Base-by-base conservation (phyloP, 1,140 invertebrate species). In the Ganaspis sp. region DNA sequence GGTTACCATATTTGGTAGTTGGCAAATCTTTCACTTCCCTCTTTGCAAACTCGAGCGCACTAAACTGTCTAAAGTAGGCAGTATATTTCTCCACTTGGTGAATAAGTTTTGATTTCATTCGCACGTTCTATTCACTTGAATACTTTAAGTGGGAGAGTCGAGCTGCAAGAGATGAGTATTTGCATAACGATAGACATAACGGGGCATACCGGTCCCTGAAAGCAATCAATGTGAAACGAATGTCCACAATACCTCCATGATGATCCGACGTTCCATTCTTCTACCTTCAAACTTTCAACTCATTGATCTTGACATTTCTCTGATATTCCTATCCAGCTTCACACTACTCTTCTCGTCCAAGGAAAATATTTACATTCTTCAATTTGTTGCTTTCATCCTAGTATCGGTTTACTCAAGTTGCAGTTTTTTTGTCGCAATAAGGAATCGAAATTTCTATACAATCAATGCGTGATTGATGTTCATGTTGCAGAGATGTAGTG, bases 151-250 rank as follows among this genome's bases (percentile, higher is more conserved):
- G 54, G 54, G 15, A 64, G 21, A 64, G 54, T 64, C 54, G 26
- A 64, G 54, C 15, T 64, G 54, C 54, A 64, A 64, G 21, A 64
- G 54, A 64, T 29, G 54, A 64, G 54, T 64, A 64, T 64, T 64
- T 64, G 54, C 54, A 64, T 64, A 58, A 58, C 53, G 53, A 58
- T 58, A 58, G 53, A 58, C 53, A 58, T 58, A 64, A 64, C 54
- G 54, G 54, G 54, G 54, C 54, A 64, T 64, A 64, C 54, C 21
- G 12, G 54, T 64, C 54, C 54, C 54, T 64, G 54, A 64, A 64
- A 64, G 54, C 54, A 64, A 19, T 64, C 54, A 64, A 64, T 64
- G 23, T 23, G 26, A 64, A 26, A 64, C 23, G 54, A 64, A 64
- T 64, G 23, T 15, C 9, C 26, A 26, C 21, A 26, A 64, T 64